These are phyloP conservation scores for Anomalospiza imberbis DNA, from an alignment of 2,797 vertebrate genomes.

Conservation along the genomic window DNA sequence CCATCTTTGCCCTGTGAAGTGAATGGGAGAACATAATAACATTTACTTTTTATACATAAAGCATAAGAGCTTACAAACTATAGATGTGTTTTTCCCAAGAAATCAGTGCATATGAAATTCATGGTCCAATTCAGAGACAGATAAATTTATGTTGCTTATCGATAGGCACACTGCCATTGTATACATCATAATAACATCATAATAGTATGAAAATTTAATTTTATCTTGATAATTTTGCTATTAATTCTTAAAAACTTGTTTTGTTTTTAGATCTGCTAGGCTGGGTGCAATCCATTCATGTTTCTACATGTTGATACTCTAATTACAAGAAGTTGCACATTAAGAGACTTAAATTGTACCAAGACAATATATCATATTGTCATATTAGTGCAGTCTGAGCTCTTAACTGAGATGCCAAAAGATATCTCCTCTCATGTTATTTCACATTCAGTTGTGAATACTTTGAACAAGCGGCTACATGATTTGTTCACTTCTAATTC, in stretches of 20 bases:
- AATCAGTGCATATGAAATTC: not conserved
- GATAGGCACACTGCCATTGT: not conserved
- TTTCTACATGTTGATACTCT: not conserved
- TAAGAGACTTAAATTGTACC: not conserved
- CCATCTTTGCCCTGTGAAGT: not conserved
- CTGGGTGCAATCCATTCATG: not conserved
- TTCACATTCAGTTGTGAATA: not conserved
- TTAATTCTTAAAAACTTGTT: not conserved
- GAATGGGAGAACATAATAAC: not conserved
- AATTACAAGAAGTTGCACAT: not conserved
- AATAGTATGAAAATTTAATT: not conserved
- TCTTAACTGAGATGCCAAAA: slow-evolving; percentile 33
- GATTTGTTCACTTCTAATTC: not conserved
- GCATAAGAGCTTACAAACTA: not conserved
- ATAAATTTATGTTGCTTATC: slow-evolving; percentile 7
- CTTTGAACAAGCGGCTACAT: not conserved
- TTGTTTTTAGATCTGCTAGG: not conserved
- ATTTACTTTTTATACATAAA: not conserved
- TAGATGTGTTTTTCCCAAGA: not conserved
- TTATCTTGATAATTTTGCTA: not conserved
- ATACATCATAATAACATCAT: not conserved
- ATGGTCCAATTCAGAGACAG: not conserved
- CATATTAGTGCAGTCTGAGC: not conserved
- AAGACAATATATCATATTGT: slow-evolving; percentile 33
- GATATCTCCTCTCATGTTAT: not conserved